These are phyloP conservation scores for Drosophila bunnanda DNA, from an alignment of 2,888 invertebrate species.

Conservation along the genomic window DNA sequence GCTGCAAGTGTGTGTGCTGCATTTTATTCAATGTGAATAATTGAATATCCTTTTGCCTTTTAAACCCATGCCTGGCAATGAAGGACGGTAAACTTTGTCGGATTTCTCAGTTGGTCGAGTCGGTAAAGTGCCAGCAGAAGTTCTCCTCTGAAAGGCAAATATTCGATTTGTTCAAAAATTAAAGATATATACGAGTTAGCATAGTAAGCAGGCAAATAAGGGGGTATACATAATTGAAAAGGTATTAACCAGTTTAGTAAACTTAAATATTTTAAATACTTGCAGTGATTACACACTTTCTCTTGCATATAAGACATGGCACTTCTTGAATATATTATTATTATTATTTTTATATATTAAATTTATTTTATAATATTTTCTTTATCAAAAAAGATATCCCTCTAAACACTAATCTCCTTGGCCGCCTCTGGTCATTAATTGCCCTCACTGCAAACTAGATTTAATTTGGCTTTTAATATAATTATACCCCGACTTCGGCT, in stretches of 20 bases:
- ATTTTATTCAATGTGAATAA: conserved; percentile 75
- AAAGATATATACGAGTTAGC: background rate
- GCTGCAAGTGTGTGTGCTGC: conserved; percentile 36
- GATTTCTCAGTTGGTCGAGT: conserved; percentile 35
- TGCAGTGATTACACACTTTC: no score
- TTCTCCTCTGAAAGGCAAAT: conserved; percentile 9
- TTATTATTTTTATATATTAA: background rate
- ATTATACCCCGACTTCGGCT: conserved; percentile 21
- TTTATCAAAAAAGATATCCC: background rate
- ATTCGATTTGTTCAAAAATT: conserved; percentile 20
- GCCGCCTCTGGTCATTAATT: conserved; percentile 7
- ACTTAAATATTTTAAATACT: background rate
- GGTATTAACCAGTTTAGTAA: background rate
- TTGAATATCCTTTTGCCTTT: conserved; percentile 53
- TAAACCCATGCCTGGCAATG: conserved; percentile 19
- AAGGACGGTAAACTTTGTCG: conserved; percentile 10
- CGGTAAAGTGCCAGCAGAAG: conserved; percentile 29
- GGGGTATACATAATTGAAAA: background rate
- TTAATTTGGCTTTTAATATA: conserved; percentile 20
- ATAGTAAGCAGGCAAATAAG: background rate
- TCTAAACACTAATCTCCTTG: background rate
- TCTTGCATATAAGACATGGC: no score
- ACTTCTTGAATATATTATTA: no score
- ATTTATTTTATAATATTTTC: background rate
- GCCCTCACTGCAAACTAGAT: conserved; percentile 1